phyloP scores from a whole-genome alignment of 2,797 vertebrate species.

The Anableps anableps region DNA sequence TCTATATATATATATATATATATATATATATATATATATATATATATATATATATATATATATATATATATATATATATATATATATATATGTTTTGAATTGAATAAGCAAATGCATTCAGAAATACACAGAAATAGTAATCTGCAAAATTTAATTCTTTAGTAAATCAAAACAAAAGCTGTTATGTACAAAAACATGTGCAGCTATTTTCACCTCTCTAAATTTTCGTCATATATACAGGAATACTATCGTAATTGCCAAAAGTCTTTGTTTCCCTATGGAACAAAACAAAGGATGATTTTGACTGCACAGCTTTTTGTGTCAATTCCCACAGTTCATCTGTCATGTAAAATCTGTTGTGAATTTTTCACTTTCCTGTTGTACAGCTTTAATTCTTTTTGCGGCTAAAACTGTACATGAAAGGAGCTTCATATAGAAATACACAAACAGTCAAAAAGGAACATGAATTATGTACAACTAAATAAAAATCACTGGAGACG shows the following conservation, averaged over 20 bases:
- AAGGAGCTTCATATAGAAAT: slow-evolving; percentile 31
- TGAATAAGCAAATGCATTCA: neutral
- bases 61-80: too few species aligned
- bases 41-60: too few species aligned
- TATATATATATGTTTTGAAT: neutral
- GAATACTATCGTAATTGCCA: slow-evolving; percentile 20
- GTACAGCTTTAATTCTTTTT: slow-evolving; percentile 9
- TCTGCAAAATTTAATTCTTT: neutral
- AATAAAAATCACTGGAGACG: slow-evolving; percentile 2
- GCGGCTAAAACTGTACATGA: slow-evolving; percentile 15
- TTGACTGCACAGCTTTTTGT: slow-evolving; percentile 34
- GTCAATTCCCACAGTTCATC: slow-evolving; percentile 10
- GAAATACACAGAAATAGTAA: neutral
- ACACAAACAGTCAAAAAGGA: slow-evolving; percentile 25
- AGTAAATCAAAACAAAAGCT: too few species aligned
- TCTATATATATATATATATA: too few species aligned
- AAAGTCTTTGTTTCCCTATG: slow-evolving; percentile 16
- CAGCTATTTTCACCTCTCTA: slow-evolving; percentile 16
- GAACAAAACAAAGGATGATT: neutral
- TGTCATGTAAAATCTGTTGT: slow-evolving; percentile 25
- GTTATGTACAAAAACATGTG: slow-evolving; percentile 18
- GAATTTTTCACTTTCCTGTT: slow-evolving; percentile 19
- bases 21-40: too few species aligned
- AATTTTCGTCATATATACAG: slow-evolving; percentile 23
- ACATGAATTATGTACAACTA: slow-evolving; percentile 32